These are phyloP conservation scores for Aspidoscelis tigris DNA, from an alignment of 2,113 vertebrate species.

Conservation along the genomic window DNA sequence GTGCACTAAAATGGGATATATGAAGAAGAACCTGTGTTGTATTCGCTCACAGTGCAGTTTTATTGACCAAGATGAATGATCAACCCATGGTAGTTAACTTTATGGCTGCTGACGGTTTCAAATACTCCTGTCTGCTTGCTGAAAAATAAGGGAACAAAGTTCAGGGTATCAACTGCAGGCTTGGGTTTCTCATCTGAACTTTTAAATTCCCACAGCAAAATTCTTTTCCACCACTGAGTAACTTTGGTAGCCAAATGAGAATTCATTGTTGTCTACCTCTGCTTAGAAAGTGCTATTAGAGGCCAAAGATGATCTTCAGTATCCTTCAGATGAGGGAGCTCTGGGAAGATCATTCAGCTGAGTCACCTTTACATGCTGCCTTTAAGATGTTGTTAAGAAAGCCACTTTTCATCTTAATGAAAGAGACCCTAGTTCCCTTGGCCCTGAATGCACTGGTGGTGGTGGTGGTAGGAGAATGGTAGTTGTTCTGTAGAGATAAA, in stretches of 20 bases:
- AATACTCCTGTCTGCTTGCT: neutral
- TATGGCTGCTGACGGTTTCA: neutral
- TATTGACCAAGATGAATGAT: neutral
- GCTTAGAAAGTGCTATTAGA: neutral
- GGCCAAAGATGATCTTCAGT: too few species aligned
- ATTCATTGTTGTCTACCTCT: neutral
- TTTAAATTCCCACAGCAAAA: neutral
- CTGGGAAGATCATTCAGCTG: neutral
- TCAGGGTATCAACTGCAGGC: too few species aligned
- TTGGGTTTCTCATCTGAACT: neutral
- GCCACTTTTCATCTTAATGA: neutral
- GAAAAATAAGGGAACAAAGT: neutral
- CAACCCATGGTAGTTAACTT: neutral
- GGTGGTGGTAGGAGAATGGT: too few species aligned
- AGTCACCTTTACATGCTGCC: neutral
- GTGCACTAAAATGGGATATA: neutral
- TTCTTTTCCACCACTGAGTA: neutral
- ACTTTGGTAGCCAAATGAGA: neutral
- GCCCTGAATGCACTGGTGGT: too few species aligned
- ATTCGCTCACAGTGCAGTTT: neutral
- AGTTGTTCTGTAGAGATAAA: too few species aligned
- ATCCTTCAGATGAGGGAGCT: too few species aligned
- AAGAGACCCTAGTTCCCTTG: neutral
- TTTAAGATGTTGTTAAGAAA: neutral
- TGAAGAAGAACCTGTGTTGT: neutral